Base-by-base conservation (phyloP, 2,113 vertebrate genomes). In the Centropus bengalensis region DNA sequence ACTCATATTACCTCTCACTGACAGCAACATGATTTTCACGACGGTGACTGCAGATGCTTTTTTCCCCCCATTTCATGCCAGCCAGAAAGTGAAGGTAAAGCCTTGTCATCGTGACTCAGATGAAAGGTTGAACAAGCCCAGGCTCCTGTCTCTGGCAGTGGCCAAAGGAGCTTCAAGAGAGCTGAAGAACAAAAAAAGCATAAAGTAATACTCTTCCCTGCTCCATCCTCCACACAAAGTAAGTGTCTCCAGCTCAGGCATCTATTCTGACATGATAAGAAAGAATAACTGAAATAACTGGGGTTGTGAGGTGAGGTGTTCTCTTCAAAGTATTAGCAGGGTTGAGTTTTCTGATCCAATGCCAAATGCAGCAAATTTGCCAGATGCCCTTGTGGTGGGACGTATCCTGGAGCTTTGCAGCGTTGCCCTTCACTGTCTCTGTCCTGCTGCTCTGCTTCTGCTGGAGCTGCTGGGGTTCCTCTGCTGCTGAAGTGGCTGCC, bases 71-170 rank as follows among this genome's bases (percentile, higher is more conserved):
- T 88, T 63, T 81, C 12, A 8, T 45, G 30, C 36, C 73, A 94
- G 75, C 56, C 6, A 18, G 58, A 68, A 83, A 82, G 47, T 52
- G 52, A 86, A 83, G 88, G 78, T 73, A 54, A 70, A 75, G 93
- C 33, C 68, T 81, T 59, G 71, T 79, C 82, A 0, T 45, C 49
- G 88, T 93, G 82, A 86, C 82, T 88, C 90, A 86, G 92, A 86
- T 38, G 73, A 88, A 88, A 76, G 76, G 79, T 4, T 85, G 63
- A 74, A 95, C 92, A 95, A 94, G 94, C 80, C 94, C 1, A 2
- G 90, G 71, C 90, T 94, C 45, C 93, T 86, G 9, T 83, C 51
- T 77, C 79, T 93, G 82, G 68, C 64, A 80, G 51, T 45, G 51
- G 47, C 82, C 82, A 86, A 64, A 86, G 80, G 70, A 83, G 71